Conservation (phyloP, 2,888 invertebrate species). For the Argyresthia albistria region DNA sequence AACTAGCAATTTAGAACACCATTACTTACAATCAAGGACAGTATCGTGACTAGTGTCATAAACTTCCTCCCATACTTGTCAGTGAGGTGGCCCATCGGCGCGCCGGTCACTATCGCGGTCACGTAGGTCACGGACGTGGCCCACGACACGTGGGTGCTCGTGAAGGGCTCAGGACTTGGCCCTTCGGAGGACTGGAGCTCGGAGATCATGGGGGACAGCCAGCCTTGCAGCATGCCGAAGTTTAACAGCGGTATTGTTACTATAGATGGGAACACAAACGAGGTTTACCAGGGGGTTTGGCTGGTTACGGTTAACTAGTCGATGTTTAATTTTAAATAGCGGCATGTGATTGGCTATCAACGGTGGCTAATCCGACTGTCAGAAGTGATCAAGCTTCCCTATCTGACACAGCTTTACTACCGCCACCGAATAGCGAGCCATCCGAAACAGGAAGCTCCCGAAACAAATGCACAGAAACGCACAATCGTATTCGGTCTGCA, state of each 20-base stretch:
- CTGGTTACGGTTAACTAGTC: no score
- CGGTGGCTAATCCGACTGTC: no score
- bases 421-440: no score
- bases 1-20: not conserved
- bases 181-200: constrained; percentile 43
- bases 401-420: no score
- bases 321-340: no score
- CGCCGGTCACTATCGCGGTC: constrained; percentile 55
- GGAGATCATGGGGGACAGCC: constrained; percentile 62
- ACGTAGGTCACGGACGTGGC: constrained; percentile 59
- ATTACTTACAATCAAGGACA: constrained; percentile 54
- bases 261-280: constrained; percentile 16
- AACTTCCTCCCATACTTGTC: constrained; percentile 53
- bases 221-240: constrained; percentile 63
- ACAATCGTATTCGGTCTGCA: no score
- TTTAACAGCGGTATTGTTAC: constrained; percentile 57
- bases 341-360: no score
- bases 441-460: no score
- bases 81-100: constrained; percentile 57
- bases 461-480: no score
- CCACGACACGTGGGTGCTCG: constrained; percentile 51
- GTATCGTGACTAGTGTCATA: constrained; percentile 51
- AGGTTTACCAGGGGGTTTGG: not conserved
- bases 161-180: constrained; percentile 41
- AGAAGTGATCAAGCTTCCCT: no score